Base-by-base conservation (phyloP, 2,113 vertebrate genomes). In the Macrotis lagotis region DNA sequence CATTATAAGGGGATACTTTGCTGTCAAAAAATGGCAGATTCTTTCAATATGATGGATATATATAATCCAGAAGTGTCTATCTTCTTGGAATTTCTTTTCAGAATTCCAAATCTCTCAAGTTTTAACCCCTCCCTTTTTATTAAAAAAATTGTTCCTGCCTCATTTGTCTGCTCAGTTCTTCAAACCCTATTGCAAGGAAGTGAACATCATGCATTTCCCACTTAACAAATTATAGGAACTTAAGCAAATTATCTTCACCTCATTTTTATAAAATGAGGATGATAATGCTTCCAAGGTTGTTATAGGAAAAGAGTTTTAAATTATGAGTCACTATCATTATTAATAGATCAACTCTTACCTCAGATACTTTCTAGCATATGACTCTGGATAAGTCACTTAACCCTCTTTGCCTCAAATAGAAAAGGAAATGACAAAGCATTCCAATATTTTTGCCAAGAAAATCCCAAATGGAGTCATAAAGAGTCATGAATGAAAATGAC, bases 1-100 rank as follows among this genome's bases (percentile, higher is more conserved):
- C 66, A 8, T 74, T 91, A 91, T 93, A 95, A 93, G 88, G 48
- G 24, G 50, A 6, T 26, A 51, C 22, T 53, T 49, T 94, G 91
- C 83, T 48, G n/a, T 83, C 16, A 83, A 83, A 66, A 55, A 83
- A 83, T 44, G 66, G 66, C n/a, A 83, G 66, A 83, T 83, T 83
- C 66, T 83, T 83, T 83, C n/a, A 83, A 44, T 1, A 19, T 83
- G n/a, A 83, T 83, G n/a, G 66, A 83, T 44, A 44, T 83, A 44
- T 83, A 37, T 83, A 44, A 83, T n/a, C 66, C 7, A 83, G n/a
- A 83, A 83, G n/a, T 83, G 66, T 83, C n/a, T 83, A 2, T 83
- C n/a, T 83, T 83, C 19, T 44, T 44, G 66, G 7, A 19, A 83
- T 83, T 83, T 83, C 66, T 83, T 83, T 83, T 83, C 66, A 24